Evolutionary conservation across 2,113 vertebrate genomes (phyloP), one percentile per base, ranked within the genome.

Genomic region (Himantopus leucocephalus): DNA sequence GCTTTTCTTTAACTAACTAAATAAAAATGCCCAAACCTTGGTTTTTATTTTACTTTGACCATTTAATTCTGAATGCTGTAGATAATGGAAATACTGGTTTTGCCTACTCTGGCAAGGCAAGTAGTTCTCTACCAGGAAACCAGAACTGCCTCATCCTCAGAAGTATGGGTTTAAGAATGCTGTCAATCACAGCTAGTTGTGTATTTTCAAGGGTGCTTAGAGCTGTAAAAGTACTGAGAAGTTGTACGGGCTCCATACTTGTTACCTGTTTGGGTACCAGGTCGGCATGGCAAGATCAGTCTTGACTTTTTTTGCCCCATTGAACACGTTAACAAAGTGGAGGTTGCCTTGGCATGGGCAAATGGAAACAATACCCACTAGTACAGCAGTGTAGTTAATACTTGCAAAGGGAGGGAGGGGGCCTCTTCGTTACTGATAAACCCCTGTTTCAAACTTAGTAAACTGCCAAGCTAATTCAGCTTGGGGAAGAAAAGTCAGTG

Each of bases 171-270:
- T 88, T 92, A 47, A 41, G 78, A 71, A 35, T 12, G 23, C 18
- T 47, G 0, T 59, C 23, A 10, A 0, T 59, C 23, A 10, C 58
- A 83, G 20, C 26, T 76, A 64, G 30, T 0, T 34, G n/a, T 0
- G 0, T 60, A 13, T 82, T 85, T 63, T 52, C 62, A 72, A 64
- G 35, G 30, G 34, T 60, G 26, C 9, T 81, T 45, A 67, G 37
- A 72, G 55, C 32, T 81, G 47, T 48, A 32, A 6, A 60, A 66
- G 22, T 70, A 52, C 39, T 47, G 59, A 68, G 48, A 48, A 82
- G n/a, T 52, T 83, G 22, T 73, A 32, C 6, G 12, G 35, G n/a
- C 58, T 76, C 10, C 0, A 0, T 47, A 14, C 30, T 35, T 72
- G 26, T 30, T 63, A 68, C 4, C 8, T 26, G 6, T 72, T 88